These are phyloP conservation scores for Aromia moschata DNA, from an alignment of 2,888 invertebrate species.

Conservation along the genomic window DNA sequence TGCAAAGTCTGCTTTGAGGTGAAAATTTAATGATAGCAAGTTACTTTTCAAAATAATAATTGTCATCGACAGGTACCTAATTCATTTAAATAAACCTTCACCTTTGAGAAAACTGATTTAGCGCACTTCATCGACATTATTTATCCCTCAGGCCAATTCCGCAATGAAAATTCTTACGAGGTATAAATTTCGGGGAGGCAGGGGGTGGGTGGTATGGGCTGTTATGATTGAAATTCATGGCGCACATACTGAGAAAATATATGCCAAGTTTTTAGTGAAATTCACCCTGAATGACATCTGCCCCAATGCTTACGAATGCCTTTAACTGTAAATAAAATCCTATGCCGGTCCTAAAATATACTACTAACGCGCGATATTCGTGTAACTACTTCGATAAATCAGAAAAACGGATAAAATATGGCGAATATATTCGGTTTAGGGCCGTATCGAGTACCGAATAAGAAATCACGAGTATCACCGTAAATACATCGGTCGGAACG, in stretches of 20 bases:
- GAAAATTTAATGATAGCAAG: too few relatives aligned
- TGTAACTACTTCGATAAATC: conserved; percentile 15
- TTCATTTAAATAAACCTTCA: too few relatives aligned
- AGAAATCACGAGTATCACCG: conserved; percentile 23
- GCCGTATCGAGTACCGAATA: conserved; percentile 9
- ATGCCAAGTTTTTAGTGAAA: conserved; percentile 3
- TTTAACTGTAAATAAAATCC: conserved; percentile 7
- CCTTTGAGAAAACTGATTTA: too few relatives aligned
- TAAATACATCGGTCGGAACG: too few relatives aligned
- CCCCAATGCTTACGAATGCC: conserved; percentile 5
- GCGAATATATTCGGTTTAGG: conserved; percentile 9
- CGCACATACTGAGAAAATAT: conserved; percentile 14
- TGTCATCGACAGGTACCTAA: too few relatives aligned
- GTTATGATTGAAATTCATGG: conserved; percentile 4
- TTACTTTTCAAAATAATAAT: too few relatives aligned
- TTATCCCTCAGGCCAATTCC: not conserved
- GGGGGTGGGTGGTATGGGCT: too few relatives aligned
- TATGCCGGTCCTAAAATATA: conserved; percentile 6
- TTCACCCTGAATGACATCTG: conserved; percentile 16
- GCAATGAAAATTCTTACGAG: not conserved
- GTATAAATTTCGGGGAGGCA: conserved; percentile 4
- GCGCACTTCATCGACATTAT: too few relatives aligned
- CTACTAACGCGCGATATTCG: conserved; percentile 6
- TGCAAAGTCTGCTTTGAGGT: too few relatives aligned
- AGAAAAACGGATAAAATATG: conserved; percentile 16